Evolutionary conservation across 2,888 invertebrate species (phyloP).

Genomic region (Hoplodrina blanda): DNA sequence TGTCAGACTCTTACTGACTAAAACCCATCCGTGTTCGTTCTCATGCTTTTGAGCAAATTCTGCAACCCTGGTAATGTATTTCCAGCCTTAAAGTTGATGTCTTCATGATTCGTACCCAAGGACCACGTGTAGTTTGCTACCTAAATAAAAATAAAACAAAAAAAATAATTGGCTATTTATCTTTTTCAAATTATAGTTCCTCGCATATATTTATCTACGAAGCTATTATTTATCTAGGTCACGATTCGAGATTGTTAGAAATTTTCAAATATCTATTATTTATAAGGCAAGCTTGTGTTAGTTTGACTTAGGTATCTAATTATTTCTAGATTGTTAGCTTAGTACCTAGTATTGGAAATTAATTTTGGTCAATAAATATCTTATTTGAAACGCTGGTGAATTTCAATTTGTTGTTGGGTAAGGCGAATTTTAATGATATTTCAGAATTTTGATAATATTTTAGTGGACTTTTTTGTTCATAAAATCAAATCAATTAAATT

Average conservation of each 20-base stretch:
- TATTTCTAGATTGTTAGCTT: background rate
- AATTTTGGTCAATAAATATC: background rate
- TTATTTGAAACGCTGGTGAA: too few relatives aligned
- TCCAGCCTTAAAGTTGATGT: too few relatives aligned
- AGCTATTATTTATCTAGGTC: constrained; percentile 5
- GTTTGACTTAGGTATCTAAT: constrained; percentile 2
- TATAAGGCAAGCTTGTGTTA: background rate
- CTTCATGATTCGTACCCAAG: too few relatives aligned
- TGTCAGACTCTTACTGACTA: too few relatives aligned
- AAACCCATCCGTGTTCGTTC: too few relatives aligned
- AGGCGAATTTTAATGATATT: too few relatives aligned
- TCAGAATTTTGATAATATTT: too few relatives aligned
- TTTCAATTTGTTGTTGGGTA: too few relatives aligned
- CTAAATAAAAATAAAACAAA: background rate
- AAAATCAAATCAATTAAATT: too few relatives aligned
- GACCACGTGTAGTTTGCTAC: background rate
- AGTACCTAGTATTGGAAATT: background rate
- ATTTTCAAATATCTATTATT: constrained; percentile 19
- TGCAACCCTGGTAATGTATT: too few relatives aligned
- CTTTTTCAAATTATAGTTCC: constrained; percentile 1
- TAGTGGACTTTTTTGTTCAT: too few relatives aligned
- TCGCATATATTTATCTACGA: constrained; percentile 4
- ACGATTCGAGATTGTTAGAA: constrained; percentile 7
- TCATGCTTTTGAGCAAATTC: too few relatives aligned
- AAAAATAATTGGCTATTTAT: constrained; percentile 9